Conservation (phyloP, 2,113 vertebrate genomes). For the Benitochromis conjunctus region DNA sequence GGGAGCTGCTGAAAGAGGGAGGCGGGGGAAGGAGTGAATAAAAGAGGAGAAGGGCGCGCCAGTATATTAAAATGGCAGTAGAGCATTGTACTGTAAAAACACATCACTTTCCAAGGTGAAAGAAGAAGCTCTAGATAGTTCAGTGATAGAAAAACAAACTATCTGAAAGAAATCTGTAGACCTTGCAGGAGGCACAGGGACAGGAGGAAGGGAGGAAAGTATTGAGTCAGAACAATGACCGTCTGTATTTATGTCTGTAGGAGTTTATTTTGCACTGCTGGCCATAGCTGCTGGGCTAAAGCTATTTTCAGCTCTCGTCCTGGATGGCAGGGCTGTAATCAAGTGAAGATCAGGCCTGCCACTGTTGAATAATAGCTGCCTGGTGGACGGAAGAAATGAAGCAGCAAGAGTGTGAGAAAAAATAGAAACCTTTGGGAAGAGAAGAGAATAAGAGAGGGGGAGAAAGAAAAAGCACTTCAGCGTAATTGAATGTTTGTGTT, state of each 20-base stretch:
- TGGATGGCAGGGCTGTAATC: conserved; percentile 66
- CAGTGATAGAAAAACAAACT: neutral
- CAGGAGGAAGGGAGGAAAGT: conserved; percentile 15
- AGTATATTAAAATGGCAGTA: neutral
- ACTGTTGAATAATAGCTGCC: conserved; percentile 45
- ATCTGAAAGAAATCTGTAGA: neutral
- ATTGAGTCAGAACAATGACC: conserved; percentile 58
- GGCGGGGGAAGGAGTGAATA: neutral
- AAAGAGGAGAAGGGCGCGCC: neutral
- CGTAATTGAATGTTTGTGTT: conserved; percentile 15
- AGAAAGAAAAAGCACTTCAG: neutral
- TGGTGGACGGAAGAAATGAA: conserved; percentile 49
- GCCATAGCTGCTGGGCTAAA: conserved; percentile 36
- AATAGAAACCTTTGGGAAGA: neutral
- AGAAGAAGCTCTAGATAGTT: neutral
- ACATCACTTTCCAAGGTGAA: neutral
- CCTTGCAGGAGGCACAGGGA: neutral
- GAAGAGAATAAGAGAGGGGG: neutral
- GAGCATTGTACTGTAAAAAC: neutral
- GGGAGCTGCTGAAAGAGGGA: neutral
- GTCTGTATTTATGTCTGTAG: conserved; percentile 58
- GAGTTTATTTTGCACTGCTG: conserved; percentile 53
- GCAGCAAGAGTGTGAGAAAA: conserved; percentile 23
- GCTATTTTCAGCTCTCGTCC: conserved; percentile 56
- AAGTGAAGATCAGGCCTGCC: conserved; percentile 56